Conservation (phyloP, 1,140 invertebrate species). For the Trypoxylus dichotomus region DNA sequence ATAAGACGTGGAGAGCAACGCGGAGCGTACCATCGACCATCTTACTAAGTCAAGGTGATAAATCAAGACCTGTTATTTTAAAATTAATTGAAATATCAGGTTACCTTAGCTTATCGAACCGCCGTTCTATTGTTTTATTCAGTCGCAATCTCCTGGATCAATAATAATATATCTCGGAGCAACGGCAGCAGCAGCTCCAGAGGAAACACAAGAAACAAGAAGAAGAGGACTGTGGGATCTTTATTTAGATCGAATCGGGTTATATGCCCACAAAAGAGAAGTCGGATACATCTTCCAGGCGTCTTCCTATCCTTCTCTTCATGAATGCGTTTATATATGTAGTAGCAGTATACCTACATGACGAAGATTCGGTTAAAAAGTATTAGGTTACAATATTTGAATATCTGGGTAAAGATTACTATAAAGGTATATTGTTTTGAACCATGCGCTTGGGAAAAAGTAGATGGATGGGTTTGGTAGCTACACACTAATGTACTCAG, state of each 20-base stretch:
- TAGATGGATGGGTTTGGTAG: background rate
- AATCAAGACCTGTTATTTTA: constrained; percentile 38
- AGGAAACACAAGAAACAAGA: background rate
- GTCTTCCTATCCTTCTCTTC: background rate
- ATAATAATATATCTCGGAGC: constrained; percentile 28
- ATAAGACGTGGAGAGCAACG: constrained; percentile 1
- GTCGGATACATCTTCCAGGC: background rate
- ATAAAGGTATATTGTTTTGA: background rate
- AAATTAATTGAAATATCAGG: constrained; percentile 39
- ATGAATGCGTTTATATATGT: background rate
- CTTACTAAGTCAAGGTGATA: constrained; percentile 32
- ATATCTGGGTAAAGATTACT: constrained; percentile 2
- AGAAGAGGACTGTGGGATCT: background rate
- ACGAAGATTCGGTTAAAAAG: background rate
- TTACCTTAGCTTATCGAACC: constrained; percentile 34
- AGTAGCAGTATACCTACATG: background rate
- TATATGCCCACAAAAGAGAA: background rate
- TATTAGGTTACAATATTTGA: constrained; percentile 4
- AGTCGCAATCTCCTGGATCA: constrained; percentile 33
- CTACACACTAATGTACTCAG: background rate
- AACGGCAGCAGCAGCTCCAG: background rate
- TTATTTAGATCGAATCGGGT: constrained; percentile 9
- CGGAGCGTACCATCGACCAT: constrained; percentile 15
- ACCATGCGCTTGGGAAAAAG: background rate
- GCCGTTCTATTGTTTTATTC: constrained; percentile 34